Evolutionary conservation across 2,888 invertebrate genomes (phyloP).

Genomic region (Mellilla xanthometata): DNA sequence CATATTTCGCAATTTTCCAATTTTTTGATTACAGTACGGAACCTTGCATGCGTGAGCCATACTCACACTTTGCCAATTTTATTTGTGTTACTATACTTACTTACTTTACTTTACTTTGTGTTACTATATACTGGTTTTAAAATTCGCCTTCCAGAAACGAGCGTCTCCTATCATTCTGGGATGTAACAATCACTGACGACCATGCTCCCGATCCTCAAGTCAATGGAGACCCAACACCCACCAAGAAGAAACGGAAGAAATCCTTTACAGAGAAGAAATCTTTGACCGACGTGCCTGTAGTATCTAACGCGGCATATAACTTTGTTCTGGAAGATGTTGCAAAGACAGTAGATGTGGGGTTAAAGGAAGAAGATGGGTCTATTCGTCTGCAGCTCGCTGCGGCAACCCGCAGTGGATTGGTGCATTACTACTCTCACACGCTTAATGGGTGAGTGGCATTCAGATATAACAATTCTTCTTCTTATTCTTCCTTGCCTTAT

Average conservation of each 20-base stretch:
- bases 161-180: constrained; percentile 74
- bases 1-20: too few relatives aligned
- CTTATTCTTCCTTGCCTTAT: too few relatives aligned
- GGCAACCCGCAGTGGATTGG: constrained; percentile 89
- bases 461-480: too few relatives aligned
- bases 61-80: too few relatives aligned
- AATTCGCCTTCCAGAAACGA: constrained; percentile 57
- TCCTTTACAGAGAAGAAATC: constrained; percentile 53
- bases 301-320: constrained; percentile 70
- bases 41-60: too few relatives aligned
- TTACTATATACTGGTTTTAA: too few relatives aligned
- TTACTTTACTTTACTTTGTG: too few relatives aligned
- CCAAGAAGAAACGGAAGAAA: constrained; percentile 61
- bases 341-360: constrained; percentile 66
- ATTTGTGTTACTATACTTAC: too few relatives aligned
- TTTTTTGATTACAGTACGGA: too few relatives aligned
- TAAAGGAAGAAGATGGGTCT: constrained; percentile 74
- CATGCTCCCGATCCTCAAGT: constrained; percentile 46
- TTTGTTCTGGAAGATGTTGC: constrained; percentile 88
- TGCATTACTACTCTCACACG: constrained; percentile 89
- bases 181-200: constrained; percentile 61
- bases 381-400: constrained; percentile 76
- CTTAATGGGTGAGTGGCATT: constrained; percentile 85
- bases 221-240: constrained; percentile 62
- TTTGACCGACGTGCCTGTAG: constrained; percentile 27